Evolutionary conservation across 2,113 vertebrate genomes (phyloP), one percentile per base, ranked within the genome.

Genomic region (Hemiscyllium ocellatum): DNA sequence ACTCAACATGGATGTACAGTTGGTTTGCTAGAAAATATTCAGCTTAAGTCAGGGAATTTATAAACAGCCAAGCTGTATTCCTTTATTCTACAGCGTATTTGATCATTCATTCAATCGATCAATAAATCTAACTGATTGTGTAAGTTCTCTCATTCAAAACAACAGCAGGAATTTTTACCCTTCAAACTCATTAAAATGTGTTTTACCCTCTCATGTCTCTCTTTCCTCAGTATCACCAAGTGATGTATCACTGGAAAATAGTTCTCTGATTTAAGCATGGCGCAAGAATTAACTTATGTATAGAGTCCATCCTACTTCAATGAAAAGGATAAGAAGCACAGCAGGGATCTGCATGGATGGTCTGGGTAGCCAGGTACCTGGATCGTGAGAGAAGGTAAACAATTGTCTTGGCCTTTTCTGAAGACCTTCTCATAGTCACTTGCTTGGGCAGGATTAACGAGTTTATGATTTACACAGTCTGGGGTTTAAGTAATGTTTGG

Each of bases 121-220:
- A 72, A 68, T 37, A 68, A 61, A 52, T 76, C 69, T 52, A 95
- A 72, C 72, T n/a, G 33, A 91, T 20, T 91, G 17, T n/a, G 29
- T 37, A 91, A 66, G 89, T n/a, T 91, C 89, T 33, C 19, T 91
- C 89, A 66, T 91, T 66, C 89, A 91, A 66, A 66, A 66, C 61
- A 65, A 90, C 29, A 33, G 52, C 52, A 66, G 13, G 87, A 90
- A 66, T 66, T 19, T 91, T 90, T 91, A 61, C 89, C 17, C 61
- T 91, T n/a, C 7, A 61, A 42, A 37, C 52, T 61, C 87, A 61
- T 90, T 56, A 33, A 65, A 93, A 61, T 33, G 0, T 33, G 19
- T 17, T n/a, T 91, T 37, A 66, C 1, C 61, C 33, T 3, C 8
- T 42, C 56, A 19, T 66, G 20, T 22, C 61, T 93, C 37, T 93